Percentiles rank a stretch among this genome's conserved stretches.
Conservation (phyloP, 1,140 invertebrate species). For the Pseudoatta argentina region DNA sequence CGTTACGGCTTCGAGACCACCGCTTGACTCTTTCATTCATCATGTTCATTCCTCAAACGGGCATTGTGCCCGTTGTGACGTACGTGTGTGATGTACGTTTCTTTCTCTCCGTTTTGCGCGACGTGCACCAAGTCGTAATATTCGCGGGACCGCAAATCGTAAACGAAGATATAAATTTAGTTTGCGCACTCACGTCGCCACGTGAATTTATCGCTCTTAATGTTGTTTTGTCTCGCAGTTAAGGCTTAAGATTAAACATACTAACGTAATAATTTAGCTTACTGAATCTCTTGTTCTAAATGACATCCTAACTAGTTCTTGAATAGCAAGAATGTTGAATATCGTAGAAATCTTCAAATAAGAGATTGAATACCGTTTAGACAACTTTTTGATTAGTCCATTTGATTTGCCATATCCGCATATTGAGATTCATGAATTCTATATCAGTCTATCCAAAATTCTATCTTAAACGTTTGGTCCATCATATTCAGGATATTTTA, state of each 20-base stretch:
- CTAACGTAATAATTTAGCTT: slow-evolving; percentile 18
- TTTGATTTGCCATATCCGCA: no score
- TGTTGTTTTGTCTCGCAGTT: not conserved
- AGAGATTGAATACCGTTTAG: no score
- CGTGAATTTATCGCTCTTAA: not conserved
- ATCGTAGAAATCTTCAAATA: no score
- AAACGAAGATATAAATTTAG: slow-evolving; percentile 55
- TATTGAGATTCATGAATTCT: no score
- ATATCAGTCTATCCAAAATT: no score
- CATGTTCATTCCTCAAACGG: slow-evolving; percentile 67
- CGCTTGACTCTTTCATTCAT: slow-evolving; percentile 75
- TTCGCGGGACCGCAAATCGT: slow-evolving; percentile 51
- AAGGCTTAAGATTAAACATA: not conserved
- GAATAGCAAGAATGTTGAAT: not conserved
- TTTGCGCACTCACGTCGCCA: slow-evolving; percentile 17
- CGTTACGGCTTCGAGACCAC: slow-evolving; percentile 70
- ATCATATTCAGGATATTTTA: no score
- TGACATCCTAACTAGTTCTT: not conserved
- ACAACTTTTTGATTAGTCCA: no score
- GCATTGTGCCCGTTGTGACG: slow-evolving; percentile 48
- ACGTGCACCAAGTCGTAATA: slow-evolving; percentile 50
- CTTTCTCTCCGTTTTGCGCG: slow-evolving; percentile 32
- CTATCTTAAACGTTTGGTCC: no score
- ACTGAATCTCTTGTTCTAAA: no score
- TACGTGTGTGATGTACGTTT: slow-evolving; percentile 59